These are phyloP conservation scores for Nomada fucata DNA, from an alignment of 2,888 invertebrate species.

Conservation along the genomic window DNA sequence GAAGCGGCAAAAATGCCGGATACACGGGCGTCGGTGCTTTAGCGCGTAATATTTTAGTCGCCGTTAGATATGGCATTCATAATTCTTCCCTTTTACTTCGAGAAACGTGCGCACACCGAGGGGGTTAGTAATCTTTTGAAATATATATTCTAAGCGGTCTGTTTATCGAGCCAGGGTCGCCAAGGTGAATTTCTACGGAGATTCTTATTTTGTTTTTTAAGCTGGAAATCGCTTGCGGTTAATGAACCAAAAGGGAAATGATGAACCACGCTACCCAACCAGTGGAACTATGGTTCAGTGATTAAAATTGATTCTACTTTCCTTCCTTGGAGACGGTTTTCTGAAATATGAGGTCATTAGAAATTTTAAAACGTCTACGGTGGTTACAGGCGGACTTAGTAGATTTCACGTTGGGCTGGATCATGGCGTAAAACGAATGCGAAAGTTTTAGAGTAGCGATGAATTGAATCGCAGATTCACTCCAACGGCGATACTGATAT, in stretches of 20 bases:
- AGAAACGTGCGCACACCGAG: background rate
- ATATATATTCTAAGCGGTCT: slow-evolving; percentile 11
- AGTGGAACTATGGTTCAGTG: background rate
- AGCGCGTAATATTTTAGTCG: slow-evolving; percentile 42
- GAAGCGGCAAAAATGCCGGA: slow-evolving; percentile 23
- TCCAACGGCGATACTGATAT: too few relatives aligned
- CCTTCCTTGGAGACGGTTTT: too few relatives aligned
- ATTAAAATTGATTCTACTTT: background rate
- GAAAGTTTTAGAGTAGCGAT: too few relatives aligned
- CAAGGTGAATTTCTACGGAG: background rate
- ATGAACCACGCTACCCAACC: background rate
- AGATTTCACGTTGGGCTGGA: too few relatives aligned
- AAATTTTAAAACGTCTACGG: too few relatives aligned
- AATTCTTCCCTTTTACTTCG: slow-evolving; percentile 3
- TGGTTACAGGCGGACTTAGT: too few relatives aligned
- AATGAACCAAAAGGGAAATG: background rate
- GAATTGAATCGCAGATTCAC: too few relatives aligned
- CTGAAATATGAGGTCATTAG: too few relatives aligned
- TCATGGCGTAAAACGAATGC: too few relatives aligned
- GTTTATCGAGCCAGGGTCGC: slow-evolving; percentile 3
- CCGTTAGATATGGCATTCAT: slow-evolving; percentile 1
- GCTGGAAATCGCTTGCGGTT: background rate
- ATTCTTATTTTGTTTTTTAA: background rate
- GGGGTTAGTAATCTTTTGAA: background rate
- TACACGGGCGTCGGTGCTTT: slow-evolving; percentile 17